Conservation (phyloP, 2,113 vertebrate genomes). For the Dromiciops gliroides region DNA sequence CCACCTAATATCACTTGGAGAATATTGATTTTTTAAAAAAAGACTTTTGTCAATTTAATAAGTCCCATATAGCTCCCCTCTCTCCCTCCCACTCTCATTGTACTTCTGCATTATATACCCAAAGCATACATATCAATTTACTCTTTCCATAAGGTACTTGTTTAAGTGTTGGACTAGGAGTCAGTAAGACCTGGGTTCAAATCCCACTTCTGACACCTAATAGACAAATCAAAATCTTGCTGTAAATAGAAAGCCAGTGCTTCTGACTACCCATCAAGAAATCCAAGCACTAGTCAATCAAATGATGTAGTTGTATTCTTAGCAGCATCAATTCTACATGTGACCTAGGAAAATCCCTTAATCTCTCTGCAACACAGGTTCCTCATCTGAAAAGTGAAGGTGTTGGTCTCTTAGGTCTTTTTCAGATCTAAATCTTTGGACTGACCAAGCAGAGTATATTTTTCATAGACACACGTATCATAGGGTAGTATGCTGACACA, state of each 20-base stretch:
- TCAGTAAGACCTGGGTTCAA: not conserved
- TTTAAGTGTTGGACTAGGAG: not conserved
- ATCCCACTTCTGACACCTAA: not conserved
- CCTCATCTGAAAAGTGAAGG: not conserved
- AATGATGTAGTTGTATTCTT: not conserved
- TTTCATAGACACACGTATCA: not conserved
- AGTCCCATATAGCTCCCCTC: not conserved
- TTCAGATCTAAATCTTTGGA: not conserved
- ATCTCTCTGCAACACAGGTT: not conserved
- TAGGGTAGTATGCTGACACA: not conserved
- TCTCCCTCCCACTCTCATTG: not conserved
- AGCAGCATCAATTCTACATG: not conserved
- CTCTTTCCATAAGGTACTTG: not conserved
- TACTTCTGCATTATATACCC: not conserved
- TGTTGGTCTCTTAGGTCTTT: conserved; percentile 9
- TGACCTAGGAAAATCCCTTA: not conserved
- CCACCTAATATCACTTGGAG: not conserved
- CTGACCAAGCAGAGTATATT: not conserved
- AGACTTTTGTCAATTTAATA: not conserved
- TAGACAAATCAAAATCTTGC: not conserved
- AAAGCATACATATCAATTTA: not conserved
- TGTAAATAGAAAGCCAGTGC: not conserved
- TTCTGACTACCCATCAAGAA: too few relatives aligned
- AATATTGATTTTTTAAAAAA: not conserved
- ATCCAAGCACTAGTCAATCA: not conserved